These are phyloP conservation scores for Pseudochirops cupreus DNA, from an alignment of 2,797 vertebrate species.

Conservation along the genomic window DNA sequence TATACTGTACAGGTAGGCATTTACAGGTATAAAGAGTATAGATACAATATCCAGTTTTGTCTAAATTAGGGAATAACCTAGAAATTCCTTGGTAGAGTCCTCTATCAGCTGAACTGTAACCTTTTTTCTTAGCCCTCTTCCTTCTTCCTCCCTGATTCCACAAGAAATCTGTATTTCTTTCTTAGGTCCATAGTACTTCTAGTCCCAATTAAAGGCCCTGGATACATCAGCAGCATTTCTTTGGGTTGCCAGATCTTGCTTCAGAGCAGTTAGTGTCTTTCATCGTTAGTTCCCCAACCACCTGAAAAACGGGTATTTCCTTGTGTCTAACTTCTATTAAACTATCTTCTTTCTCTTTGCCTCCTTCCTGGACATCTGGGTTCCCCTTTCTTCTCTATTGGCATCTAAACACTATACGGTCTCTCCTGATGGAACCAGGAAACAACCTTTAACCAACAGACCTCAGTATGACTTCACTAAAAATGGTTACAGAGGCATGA, in stretches of 20 bases:
- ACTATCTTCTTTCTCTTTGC: not conserved
- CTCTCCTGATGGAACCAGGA: conserved; percentile 4
- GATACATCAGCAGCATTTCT: not conserved
- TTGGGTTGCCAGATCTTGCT: not conserved
- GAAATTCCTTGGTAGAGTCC: not conserved
- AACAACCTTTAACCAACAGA: not conserved
- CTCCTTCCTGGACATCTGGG: not conserved
- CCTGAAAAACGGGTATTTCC: not conserved
- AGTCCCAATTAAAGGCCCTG: not conserved
- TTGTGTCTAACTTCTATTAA: not conserved
- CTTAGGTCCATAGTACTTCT: conserved; percentile 6
- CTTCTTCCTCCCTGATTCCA: not conserved
- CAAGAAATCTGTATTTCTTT: conserved; percentile 27
- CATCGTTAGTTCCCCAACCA: not conserved
- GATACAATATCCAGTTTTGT: not conserved
- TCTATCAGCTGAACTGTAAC: not conserved
- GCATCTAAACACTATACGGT: conserved; percentile 6
- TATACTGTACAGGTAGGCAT: conserved; percentile 8
- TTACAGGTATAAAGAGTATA: conserved; percentile 1
- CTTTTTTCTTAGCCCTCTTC: not conserved
- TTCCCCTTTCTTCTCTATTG: not conserved
- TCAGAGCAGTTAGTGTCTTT: not conserved
- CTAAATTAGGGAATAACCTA: not conserved
- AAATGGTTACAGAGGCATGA: not conserved
- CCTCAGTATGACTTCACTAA: conserved; percentile 15